These are phyloP conservation scores for Rambutsinella grinnellia DNA, from an alignment of 2,888 invertebrate species.

Conservation along the genomic window DNA sequence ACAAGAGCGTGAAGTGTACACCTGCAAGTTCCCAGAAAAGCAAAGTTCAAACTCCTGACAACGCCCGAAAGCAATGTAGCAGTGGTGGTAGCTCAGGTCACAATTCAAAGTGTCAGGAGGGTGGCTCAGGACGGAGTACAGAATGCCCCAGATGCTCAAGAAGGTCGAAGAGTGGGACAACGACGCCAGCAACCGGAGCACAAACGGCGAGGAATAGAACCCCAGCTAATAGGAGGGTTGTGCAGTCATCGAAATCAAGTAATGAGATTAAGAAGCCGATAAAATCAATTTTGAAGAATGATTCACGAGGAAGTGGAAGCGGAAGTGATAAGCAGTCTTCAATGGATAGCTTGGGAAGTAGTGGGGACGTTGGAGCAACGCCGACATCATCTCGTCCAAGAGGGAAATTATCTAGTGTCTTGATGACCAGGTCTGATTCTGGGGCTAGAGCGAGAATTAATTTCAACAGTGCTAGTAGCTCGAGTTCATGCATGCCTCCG, in stretches of 20 bases:
- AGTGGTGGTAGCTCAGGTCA: slow-evolving; percentile 13
- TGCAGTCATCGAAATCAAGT: slow-evolving; percentile 61
- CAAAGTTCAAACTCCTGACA: neutral
- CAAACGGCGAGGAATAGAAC: slow-evolving; percentile 49
- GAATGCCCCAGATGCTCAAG: slow-evolving; percentile 64
- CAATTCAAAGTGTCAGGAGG: slow-evolving; percentile 34
- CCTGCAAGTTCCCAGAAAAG: neutral
- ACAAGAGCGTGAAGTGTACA: neutral
- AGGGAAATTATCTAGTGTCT: slow-evolving; percentile 33
- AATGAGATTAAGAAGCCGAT: slow-evolving; percentile 63
- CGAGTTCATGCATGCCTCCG: slow-evolving; percentile 27
- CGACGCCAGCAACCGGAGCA: slow-evolving; percentile 51
- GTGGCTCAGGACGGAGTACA: slow-evolving; percentile 20
- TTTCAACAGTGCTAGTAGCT: slow-evolving; percentile 41
- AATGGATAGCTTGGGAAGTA: slow-evolving; percentile 65
- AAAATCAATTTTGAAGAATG: slow-evolving; percentile 64
- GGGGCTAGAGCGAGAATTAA: slow-evolving; percentile 60
- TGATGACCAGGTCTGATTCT: slow-evolving; percentile 61
- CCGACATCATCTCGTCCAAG: slow-evolving; percentile 40
- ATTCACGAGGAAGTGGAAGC: slow-evolving; percentile 61
- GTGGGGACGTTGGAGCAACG: slow-evolving; percentile 50
- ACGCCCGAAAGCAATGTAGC: slow-evolving; percentile 1
- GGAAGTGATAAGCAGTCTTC: slow-evolving; percentile 65
- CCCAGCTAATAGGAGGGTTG: slow-evolving; percentile 55
- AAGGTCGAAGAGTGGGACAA: slow-evolving; percentile 63